Percentiles rank a stretch among this genome's conserved stretches.
Conservation (phyloP, 1,140 invertebrate species). For the Sinonovacula constricta region DNA sequence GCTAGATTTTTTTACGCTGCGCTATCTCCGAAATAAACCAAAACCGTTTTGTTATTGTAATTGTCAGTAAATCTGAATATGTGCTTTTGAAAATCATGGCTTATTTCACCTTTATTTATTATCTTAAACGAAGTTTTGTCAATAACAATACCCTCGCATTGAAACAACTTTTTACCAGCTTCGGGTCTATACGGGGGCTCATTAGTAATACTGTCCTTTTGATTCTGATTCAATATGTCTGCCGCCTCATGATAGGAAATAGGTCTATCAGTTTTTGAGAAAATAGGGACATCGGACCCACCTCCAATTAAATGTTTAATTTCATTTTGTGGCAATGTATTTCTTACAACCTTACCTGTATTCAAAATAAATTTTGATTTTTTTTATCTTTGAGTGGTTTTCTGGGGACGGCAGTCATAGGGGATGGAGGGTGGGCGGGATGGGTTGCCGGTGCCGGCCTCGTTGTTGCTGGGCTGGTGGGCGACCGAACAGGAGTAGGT, state of each 20-base stretch:
- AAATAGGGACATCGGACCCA: slow-evolving; percentile 4
- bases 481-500: too few relatives aligned
- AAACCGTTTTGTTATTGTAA: slow-evolving; percentile 8
- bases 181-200: slow-evolving; percentile 11
- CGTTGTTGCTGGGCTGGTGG: too few relatives aligned
- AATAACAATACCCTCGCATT: neutral
- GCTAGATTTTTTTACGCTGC: too few relatives aligned
- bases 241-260: slow-evolving; percentile 14
- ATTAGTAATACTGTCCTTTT: neutral
- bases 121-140: slow-evolving; percentile 13
- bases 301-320: too few relatives aligned
- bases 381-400: too few relatives aligned
- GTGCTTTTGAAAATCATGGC: slow-evolving; percentile 16
- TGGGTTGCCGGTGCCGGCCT: too few relatives aligned
- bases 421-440: too few relatives aligned
- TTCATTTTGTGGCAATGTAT: too few relatives aligned
- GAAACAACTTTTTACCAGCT: neutral
- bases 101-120: slow-evolving; percentile 12
- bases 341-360: slow-evolving; percentile 4
- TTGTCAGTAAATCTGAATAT: slow-evolving; percentile 4
- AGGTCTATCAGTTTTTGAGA: slow-evolving; percentile 4
- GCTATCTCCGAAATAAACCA: too few relatives aligned
- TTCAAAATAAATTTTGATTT: neutral
- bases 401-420: too few relatives aligned
- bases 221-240: neutral